A percentile compares a stretch with the other conserved stretches of the same genome.
Evolutionary conservation across 2,888 invertebrate genomes (phyloP).

Genomic region (Napeogenes inachia): DNA sequence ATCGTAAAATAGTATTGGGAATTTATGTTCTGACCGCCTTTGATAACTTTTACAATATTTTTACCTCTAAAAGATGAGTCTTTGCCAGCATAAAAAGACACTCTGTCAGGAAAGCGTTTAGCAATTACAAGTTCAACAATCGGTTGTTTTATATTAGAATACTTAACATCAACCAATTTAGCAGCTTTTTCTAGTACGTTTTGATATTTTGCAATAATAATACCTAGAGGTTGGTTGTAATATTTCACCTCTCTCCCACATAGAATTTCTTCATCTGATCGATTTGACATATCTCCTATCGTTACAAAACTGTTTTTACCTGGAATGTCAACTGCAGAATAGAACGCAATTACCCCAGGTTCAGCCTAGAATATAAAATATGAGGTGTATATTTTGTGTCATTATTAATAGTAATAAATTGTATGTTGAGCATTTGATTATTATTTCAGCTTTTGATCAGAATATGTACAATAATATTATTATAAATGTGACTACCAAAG

Average conservation of each 20-base stretch:
- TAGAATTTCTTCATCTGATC: conserved; percentile 59
- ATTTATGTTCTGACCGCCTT: conserved; percentile 46
- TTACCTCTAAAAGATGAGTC: conserved; percentile 37
- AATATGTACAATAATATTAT: too few relatives aligned
- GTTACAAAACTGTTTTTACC: conserved; percentile 77
- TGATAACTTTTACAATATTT: conserved; percentile 44
- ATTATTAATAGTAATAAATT: too few relatives aligned
- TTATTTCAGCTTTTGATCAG: too few relatives aligned
- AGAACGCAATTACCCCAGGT: conserved; percentile 80
- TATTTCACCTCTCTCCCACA: conserved; percentile 73
- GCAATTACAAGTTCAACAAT: conserved; percentile 42
- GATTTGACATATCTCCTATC: conserved; percentile 27
- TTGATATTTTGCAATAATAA: conserved; percentile 78
- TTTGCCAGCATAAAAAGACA: conserved; percentile 29
- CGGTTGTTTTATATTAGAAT: conserved; percentile 54
- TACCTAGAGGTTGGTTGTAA: conserved; percentile 81
- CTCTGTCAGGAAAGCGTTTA: conserved; percentile 38
- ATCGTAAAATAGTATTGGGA: conserved; percentile 82
- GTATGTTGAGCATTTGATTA: too few relatives aligned
- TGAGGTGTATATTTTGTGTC: too few relatives aligned
- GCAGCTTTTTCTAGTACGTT: conserved; percentile 73
- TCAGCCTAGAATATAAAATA: conserved; percentile 54
- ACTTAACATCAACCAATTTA: conserved; percentile 71
- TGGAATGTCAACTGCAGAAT: conserved; percentile 82
- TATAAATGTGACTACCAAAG: conserved; percentile 68